These are phyloP conservation scores for Amblyornis subalaris DNA, from an alignment of 2,113 vertebrate species.

Conservation along the genomic window DNA sequence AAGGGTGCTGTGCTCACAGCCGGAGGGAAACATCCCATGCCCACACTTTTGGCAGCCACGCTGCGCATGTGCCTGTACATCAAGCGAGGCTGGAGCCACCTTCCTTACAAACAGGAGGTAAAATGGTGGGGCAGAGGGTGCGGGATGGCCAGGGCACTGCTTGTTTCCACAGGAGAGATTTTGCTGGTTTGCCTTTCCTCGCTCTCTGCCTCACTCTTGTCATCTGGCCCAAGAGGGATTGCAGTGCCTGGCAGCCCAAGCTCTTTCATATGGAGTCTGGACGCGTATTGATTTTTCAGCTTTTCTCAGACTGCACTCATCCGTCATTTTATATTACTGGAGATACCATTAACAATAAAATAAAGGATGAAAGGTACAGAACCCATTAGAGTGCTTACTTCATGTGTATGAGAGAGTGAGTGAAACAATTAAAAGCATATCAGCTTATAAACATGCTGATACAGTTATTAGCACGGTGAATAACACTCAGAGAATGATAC, in stretches of 20 bases:
- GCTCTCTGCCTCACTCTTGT: neutral
- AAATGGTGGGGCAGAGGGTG: neutral
- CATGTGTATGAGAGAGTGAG: constrained; percentile 46
- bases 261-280: constrained; percentile 61
- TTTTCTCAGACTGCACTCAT: constrained; percentile 68
- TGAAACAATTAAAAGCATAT: constrained; percentile 75
- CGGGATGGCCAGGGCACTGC: accelerated
- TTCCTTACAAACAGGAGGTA: neutral
- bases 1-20: neutral
- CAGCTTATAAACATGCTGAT: constrained; percentile 72
- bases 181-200: neutral
- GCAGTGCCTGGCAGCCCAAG: constrained; percentile 43
- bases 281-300: constrained; percentile 72
- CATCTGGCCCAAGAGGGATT: neutral
- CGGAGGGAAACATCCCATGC: neutral
- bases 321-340: constrained; percentile 76
- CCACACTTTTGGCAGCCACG: accelerated
- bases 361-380: constrained; percentile 66
- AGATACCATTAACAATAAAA: constrained; percentile 77
- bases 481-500: constrained; percentile 45
- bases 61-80: neutral
- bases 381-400: constrained; percentile 71
- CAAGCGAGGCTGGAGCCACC: neutral
- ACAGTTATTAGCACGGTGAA: constrained; percentile 69
- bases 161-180: neutral